phyloP scores from a whole-genome alignment of 2,113 vertebrate genomes.

The Gopherus flavomarginatus region DNA sequence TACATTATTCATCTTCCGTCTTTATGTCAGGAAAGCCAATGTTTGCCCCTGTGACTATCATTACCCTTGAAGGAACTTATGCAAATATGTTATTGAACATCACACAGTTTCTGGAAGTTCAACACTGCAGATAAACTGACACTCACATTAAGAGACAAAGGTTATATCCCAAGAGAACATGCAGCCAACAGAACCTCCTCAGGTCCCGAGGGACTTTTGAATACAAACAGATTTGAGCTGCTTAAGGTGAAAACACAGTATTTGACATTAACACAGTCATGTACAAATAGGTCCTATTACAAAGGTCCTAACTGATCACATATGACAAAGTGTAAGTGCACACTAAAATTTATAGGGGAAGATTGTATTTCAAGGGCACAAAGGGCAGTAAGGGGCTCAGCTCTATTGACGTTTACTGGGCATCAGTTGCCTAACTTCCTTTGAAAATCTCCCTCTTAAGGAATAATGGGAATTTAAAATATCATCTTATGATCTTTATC shows the following conservation, averaged over 20 bases:
- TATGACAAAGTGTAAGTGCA: neutral
- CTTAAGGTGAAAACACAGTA: neutral
- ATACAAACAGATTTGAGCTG: neutral
- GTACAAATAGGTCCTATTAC: neutral
- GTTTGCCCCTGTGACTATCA: neutral
- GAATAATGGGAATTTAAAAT: fast-evolving
- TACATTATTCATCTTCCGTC: neutral
- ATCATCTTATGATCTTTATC: neutral
- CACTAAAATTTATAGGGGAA: neutral
- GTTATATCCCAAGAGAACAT: neutral
- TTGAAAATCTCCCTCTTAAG: neutral
- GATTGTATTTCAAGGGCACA: neutral
- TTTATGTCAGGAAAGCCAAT: neutral
- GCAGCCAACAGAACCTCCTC: neutral
- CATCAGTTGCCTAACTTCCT: neutral
- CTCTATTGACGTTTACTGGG: neutral
- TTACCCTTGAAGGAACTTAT: neutral
- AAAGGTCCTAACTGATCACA: neutral
- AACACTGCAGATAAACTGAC: neutral
- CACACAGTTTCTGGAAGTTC: neutral
- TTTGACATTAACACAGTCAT: neutral
- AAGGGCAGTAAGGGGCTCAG: neutral
- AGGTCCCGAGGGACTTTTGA: neutral
- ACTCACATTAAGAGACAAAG: neutral
- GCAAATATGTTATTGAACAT: neutral